Conservation (phyloP, 2,797 vertebrate species). For the Tokudaia muenninki region DNA sequence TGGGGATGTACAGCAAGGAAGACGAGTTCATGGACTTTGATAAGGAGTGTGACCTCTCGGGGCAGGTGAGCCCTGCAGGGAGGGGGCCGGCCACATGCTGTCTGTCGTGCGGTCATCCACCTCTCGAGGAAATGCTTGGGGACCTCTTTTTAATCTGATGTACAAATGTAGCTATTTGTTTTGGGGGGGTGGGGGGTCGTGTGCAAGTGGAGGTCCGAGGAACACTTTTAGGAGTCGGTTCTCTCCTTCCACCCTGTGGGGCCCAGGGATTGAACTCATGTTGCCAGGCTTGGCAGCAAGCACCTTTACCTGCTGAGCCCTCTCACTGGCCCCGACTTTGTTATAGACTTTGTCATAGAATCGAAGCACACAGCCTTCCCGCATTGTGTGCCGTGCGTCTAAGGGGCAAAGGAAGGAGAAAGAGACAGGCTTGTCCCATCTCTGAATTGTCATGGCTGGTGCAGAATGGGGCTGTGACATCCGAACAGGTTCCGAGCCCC, state of each 20-base stretch:
- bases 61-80: slow-evolving; percentile 84
- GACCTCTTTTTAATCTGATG: too few relatives aligned
- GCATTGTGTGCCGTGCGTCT: fast-evolving
- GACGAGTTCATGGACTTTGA: slow-evolving; percentile 86
- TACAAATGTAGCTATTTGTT: background rate
- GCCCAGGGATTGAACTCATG: too few relatives aligned
- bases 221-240: background rate
- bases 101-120: background rate
- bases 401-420: too few relatives aligned
- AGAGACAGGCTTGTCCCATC: background rate
- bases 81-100: background rate
- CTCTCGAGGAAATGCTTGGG: fast-evolving
- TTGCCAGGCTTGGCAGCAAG: too few relatives aligned
- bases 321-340: too few relatives aligned
- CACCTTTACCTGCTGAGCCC: too few relatives aligned
- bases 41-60: slow-evolving; percentile 84
- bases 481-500: background rate
- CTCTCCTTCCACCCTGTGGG: background rate
- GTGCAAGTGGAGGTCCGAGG: background rate
- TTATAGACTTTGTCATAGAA: background rate
- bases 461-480: fast-evolving
- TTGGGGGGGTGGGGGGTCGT: background rate
- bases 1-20: slow-evolving; percentile 88
- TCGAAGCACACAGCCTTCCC: background rate
- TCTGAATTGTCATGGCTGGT: background rate